Evolutionary conservation across 2,113 vertebrate genomes (phyloP).

Genomic region (Ursus arctos): DNA sequence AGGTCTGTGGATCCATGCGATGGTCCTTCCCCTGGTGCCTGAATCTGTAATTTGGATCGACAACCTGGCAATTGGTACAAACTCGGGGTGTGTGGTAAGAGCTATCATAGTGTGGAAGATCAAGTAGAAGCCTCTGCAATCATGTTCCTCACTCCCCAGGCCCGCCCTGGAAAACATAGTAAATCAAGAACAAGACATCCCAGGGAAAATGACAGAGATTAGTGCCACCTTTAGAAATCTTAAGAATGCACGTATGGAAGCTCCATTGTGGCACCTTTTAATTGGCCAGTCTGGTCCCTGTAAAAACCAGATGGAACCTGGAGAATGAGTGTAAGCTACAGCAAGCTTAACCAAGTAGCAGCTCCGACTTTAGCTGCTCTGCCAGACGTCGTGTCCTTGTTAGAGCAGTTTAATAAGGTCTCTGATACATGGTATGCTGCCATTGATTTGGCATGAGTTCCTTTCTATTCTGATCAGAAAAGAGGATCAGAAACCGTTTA

Average conservation of each 20-base stretch:
- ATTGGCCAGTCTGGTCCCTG: neutral
- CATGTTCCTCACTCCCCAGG: rapidly evolving
- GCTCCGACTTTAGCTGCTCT: neutral
- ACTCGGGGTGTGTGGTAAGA: neutral
- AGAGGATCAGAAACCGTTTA: neutral
- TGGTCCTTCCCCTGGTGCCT: neutral
- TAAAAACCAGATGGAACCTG: neutral
- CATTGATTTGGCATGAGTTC: neutral
- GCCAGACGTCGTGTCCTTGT: neutral
- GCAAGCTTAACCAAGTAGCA: neutral
- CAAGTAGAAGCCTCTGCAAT: neutral
- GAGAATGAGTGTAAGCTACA: neutral
- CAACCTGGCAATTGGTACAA: neutral
- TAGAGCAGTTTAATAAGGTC: neutral
- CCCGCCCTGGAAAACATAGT: neutral
- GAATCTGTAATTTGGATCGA: neutral
- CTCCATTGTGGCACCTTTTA: neutral
- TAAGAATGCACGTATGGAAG: neutral
- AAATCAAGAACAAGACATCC: neutral
- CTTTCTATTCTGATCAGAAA: neutral
- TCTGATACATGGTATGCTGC: neutral
- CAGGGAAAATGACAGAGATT: neutral
- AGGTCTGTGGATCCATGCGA: neutral
- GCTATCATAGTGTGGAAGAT: neutral
- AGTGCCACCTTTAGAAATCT: neutral